Conservation (phyloP, 2,888 invertebrate species). For the Entomobrya proxima region DNA sequence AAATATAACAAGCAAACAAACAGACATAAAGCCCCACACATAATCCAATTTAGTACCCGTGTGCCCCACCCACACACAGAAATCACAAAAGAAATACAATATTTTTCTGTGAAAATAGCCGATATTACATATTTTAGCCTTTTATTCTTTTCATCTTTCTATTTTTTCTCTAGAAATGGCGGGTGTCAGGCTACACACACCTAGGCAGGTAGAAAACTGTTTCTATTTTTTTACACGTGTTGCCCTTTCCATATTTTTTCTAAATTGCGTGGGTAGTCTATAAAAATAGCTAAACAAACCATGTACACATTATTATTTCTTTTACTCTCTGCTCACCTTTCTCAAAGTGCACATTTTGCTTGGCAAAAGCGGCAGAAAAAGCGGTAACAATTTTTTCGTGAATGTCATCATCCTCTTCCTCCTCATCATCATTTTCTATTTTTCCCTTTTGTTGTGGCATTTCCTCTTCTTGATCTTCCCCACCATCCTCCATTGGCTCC, state of each 20-base stretch:
- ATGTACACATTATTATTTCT: background rate
- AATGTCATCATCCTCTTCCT: conserved; percentile 58
- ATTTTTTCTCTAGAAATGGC: too few species aligned
- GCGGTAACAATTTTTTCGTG: conserved; percentile 72
- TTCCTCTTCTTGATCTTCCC: background rate
- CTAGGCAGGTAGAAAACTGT: too few species aligned
- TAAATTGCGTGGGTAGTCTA: background rate
- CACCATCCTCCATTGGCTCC: too few species aligned
- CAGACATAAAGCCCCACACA: too few species aligned
- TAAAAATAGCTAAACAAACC: too few species aligned
- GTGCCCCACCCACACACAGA: too few species aligned
- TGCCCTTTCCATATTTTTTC: background rate
- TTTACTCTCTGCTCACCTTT: conserved; percentile 69
- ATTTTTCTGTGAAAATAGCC: too few species aligned
- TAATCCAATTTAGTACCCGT: too few species aligned
- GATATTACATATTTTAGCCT: too few species aligned
- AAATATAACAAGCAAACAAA: too few species aligned
- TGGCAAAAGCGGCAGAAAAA: conserved; percentile 74
- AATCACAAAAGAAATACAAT: too few species aligned
- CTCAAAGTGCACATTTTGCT: conserved; percentile 75
- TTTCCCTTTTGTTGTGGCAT: background rate
- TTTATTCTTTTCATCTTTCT: conserved; percentile 11
- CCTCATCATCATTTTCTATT: conserved; percentile 35
- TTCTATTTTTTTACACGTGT: background rate
- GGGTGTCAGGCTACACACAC: too few species aligned